Conservation (phyloP, 2,797 vertebrate species). For the Oreochromis mossambicus region DNA sequence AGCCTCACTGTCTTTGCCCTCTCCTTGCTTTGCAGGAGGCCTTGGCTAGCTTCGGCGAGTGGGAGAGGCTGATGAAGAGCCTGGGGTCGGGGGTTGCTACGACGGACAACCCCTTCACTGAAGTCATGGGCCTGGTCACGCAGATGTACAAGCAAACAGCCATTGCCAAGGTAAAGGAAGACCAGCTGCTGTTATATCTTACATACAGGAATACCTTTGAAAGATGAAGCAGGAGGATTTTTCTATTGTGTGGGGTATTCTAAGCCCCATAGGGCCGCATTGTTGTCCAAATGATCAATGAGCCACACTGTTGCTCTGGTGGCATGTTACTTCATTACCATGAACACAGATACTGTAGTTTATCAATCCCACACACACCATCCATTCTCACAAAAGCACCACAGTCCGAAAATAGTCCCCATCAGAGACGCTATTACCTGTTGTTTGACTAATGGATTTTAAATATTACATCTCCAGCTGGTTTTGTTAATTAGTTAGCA, state of each 20-base stretch:
- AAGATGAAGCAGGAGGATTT: neutral
- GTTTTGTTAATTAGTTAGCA: neutral
- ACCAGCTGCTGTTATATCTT: neutral
- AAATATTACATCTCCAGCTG: neutral
- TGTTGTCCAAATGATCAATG: neutral
- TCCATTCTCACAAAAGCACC: neutral
- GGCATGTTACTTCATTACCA: neutral
- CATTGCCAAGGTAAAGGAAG: conserved; percentile 87
- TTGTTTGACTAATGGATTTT: neutral
- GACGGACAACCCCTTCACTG: conserved; percentile 68
- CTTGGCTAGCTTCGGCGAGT: conserved; percentile 83
- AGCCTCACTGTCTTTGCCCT: conserved; percentile 32
- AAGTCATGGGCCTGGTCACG: conserved; percentile 87
- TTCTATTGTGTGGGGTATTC: neutral
- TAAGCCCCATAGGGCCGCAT: neutral
- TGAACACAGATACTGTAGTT: neutral
- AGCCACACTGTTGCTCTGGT: neutral
- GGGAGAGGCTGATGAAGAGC: conserved; percentile 88
- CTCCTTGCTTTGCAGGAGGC: conserved; percentile 77
- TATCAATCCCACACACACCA: neutral
- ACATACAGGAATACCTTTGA: neutral
- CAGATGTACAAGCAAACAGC: conserved; percentile 95
- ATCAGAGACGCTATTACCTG: neutral
- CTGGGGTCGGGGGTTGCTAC: conserved; percentile 58
- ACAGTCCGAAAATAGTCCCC: neutral